Percentiles rank a stretch among this genome's conserved stretches.
Evolutionary conservation across 2,888 invertebrate genomes (phyloP).

Genomic region (Luperina nickerlii): DNA sequence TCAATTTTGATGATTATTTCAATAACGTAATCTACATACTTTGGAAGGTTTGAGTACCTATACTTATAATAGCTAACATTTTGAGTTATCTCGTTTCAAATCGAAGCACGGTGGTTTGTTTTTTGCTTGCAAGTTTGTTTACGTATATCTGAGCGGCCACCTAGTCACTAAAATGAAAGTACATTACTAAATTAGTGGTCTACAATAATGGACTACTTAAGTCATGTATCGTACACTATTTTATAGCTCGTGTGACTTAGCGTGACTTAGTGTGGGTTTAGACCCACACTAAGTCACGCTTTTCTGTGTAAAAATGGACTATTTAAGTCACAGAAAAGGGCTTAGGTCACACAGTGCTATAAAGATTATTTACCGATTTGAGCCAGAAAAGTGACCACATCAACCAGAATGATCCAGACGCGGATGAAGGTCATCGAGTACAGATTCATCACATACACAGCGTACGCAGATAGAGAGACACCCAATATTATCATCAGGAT

Average conservation of each 20-base stretch:
- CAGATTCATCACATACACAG: not conserved
- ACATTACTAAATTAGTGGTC: not conserved
- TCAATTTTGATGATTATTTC: not conserved
- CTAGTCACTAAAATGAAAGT: not conserved
- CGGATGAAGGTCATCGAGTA: fast-evolving
- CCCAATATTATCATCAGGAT: conserved; percentile 23
- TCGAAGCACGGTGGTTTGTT: not conserved
- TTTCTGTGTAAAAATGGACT: too few species aligned
- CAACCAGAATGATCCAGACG: not conserved
- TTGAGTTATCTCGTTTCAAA: not conserved
- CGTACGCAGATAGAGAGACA: not conserved
- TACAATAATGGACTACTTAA: not conserved
- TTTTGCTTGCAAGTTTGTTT: too few species aligned
- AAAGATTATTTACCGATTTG: conserved; percentile 10
- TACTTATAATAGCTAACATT: not conserved
- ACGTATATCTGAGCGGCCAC: not conserved
- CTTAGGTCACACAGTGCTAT: not conserved
- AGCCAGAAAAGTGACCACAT: not conserved
- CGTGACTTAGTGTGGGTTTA: too few species aligned
- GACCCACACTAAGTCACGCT: not conserved
- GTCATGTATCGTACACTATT: not conserved
- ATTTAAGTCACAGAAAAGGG: too few species aligned
- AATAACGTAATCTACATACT: not conserved
- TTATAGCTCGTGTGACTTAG: not conserved
- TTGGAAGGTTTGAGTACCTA: not conserved